These are phyloP conservation scores for Dinocampus coccinellae DNA, from an alignment of 2,888 invertebrate genomes.

Conservation along the genomic window DNA sequence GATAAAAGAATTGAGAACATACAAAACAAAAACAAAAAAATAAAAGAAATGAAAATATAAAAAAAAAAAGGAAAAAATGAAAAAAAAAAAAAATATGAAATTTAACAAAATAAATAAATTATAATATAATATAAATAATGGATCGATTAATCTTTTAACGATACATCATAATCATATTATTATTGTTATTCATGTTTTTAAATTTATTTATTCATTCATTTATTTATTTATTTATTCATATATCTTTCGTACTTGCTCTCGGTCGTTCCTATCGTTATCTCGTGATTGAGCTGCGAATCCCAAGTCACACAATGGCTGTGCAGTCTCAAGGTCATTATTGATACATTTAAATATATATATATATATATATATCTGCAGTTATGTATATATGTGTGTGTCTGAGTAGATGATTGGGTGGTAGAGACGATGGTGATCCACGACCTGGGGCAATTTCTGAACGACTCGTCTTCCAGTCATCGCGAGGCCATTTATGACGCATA, in stretches of 20 bases:
- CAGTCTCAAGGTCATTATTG: conserved; percentile 17
- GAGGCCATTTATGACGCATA: background rate
- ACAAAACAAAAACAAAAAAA: too few species aligned
- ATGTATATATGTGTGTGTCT: background rate
- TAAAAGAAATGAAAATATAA: too few species aligned
- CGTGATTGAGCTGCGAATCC: conserved; percentile 10
- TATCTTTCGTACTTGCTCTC: background rate
- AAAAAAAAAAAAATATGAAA: background rate
- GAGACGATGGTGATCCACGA: conserved; percentile 35
- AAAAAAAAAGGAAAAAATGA: background rate
- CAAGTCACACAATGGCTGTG: background rate
- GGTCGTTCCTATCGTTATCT: conserved; percentile 6
- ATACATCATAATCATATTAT: background rate
- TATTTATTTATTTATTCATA: too few species aligned
- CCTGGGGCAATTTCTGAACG: conserved; percentile 43
- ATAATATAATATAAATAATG: background rate
- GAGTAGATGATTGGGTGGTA: background rate
- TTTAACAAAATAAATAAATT: too few species aligned
- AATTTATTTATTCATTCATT: too few species aligned
- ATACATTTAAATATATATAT: background rate
- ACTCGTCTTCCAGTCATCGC: background rate
- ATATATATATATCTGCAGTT: background rate
- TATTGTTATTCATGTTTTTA: background rate
- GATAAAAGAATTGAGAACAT: background rate
- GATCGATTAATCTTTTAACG: background rate